phyloP scores from a whole-genome alignment of 1,140 invertebrate species.

The Lepidotrigona ventralis region DNA sequence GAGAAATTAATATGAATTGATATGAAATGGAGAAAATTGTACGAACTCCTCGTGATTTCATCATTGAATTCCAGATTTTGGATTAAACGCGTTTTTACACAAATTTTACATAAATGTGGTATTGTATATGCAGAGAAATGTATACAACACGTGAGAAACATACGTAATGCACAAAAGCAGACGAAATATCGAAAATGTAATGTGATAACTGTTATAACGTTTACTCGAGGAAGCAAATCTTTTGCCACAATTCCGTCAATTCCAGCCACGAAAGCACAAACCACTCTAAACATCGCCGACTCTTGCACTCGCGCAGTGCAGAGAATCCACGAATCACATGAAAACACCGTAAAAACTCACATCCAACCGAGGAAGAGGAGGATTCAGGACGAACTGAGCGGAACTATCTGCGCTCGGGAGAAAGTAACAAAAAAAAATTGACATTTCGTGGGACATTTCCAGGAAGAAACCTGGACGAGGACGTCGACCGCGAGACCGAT shows the following conservation, averaged over 20 bases:
- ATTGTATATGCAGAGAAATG: no score
- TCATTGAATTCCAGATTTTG: no score
- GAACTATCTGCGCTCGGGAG: neutral
- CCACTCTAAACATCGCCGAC: no score
- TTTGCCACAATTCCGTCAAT: neutral
- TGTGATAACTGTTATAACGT: no score
- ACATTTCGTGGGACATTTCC: neutral
- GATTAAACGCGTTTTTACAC: no score
- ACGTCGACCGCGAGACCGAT: neutral
- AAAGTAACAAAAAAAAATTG: slow-evolving; percentile 16
- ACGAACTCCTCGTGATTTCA: no score
- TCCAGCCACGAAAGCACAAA: neutral
- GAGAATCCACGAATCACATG: accelerated
- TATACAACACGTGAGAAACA: no score
- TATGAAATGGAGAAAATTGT: no score
- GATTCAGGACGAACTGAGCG: neutral
- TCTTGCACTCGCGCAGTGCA: neutral
- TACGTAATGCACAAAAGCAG: neutral
- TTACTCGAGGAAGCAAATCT: neutral
- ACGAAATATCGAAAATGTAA: accelerated
- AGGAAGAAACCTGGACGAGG: neutral
- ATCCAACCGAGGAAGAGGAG: neutral
- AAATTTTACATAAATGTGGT: no score
- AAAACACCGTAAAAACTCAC: neutral
- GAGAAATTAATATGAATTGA: no score